Evolutionary conservation across 1,140 invertebrate genomes (phyloP), one percentile per base, ranked within the genome.

Genomic region (Ectropis grisescens): DNA sequence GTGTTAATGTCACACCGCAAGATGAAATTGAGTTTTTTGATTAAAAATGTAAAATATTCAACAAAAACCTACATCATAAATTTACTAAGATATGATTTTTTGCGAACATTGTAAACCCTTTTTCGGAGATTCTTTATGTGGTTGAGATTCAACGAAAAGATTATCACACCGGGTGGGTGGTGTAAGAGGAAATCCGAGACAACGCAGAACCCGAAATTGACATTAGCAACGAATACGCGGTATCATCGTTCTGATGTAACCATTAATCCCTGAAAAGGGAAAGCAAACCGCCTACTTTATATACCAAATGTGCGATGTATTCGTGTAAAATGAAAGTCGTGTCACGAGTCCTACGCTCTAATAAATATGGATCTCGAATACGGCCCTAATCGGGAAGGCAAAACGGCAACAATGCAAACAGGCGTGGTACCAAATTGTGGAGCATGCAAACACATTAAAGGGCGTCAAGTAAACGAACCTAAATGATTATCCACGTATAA

Each of bases 381-480:
- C 60, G 62, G 71, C 75, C 71, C 71, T 74, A 72, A 76, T 75
- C 71, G 62, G 48, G 64, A 72, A 69, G 69, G 70, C 67, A 74
- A 65, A 74, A 67, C 60, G 60, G 68, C 59, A 68, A 75, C 65
- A 72, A 76, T 66, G 59, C 62, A 68, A 68, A 75, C 69, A 75
- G 64, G 64, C 71, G 66, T 51, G 66, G 68, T 68, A 71, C 69
- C 60, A 75, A 76, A 65, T 75, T 71, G 62, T 75, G 59, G 60
- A 68, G 58, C 60, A 67, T 62, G 64, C 66, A 74, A 80, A 78
- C 64, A 78, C 64, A 80, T 78, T 78, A 75, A 68, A 67, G 55
- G 58, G 65, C 45, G 62, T 37, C 57, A 58, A 48, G 58, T 56
- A 72, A 75, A 72, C 60, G 57, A 52, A 48, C 58, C 51, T 50